A percentile compares a stretch with the other conserved stretches of the same genome.
Evolutionary conservation across 2,888 invertebrate genomes (phyloP).

Genomic region (Trachelus iudaicus): DNA sequence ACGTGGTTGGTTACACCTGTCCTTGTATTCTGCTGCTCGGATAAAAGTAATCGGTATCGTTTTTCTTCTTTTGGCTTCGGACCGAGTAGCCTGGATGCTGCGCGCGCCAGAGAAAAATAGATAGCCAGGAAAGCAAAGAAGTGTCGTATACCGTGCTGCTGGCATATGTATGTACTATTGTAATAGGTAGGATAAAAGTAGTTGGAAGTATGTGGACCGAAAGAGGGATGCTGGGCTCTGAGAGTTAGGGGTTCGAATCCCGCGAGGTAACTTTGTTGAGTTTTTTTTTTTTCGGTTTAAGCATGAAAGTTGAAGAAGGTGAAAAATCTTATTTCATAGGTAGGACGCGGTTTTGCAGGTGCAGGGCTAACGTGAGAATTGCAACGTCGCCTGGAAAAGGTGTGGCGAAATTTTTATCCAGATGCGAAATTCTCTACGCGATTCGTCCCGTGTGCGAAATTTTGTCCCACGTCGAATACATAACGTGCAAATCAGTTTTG

Average conservation of each 20-base stretch:
- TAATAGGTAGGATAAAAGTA: not conserved
- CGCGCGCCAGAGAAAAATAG: slow-evolving; percentile 26
- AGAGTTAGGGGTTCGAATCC: not conserved
- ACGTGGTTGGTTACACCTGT: not conserved
- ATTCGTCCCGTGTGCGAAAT: not conserved
- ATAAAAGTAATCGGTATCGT: not conserved
- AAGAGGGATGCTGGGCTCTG: slow-evolving; percentile 15
- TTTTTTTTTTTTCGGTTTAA: not conserved
- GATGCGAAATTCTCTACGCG: not conserved
- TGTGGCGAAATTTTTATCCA: not conserved
- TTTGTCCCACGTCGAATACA: not conserved
- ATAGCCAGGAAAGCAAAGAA: slow-evolving; percentile 32
- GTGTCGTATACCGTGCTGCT: slow-evolving; percentile 39
- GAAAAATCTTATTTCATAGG: not conserved
- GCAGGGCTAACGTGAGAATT: not conserved
- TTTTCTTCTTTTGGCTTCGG: not conserved
- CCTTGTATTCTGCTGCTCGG: not conserved
- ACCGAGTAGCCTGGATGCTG: not conserved
- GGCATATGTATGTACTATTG: not conserved
- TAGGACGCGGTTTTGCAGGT: not conserved
- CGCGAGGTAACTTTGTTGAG: not conserved
- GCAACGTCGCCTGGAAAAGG: not conserved
- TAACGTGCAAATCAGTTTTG: not conserved
- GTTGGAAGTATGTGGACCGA: slow-evolving; percentile 3
- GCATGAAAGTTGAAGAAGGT: not conserved